phyloP scores from a whole-genome alignment of 2,888 invertebrate species.

The Epinotia brunnichana region DNA sequence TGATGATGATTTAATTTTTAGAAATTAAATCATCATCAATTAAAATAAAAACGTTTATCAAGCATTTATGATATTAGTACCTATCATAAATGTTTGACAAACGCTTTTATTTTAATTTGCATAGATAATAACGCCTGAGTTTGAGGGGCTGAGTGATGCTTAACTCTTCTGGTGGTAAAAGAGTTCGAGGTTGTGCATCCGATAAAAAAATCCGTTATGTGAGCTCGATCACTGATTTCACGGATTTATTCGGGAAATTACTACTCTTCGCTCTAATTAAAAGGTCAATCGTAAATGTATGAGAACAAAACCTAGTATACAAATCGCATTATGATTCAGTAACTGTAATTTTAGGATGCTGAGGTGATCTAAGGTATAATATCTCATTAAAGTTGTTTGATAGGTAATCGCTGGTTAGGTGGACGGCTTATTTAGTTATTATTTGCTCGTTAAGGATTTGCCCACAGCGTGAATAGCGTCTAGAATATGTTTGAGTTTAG shows the following conservation, averaged over 20 bases:
- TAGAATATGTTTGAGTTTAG: conserved; percentile 27
- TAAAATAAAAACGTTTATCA: too few species aligned
- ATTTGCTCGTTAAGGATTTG: conserved; percentile 46
- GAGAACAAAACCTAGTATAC: conserved; percentile 13
- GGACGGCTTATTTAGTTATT: conserved; percentile 42
- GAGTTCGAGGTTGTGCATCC: conserved; percentile 8
- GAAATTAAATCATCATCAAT: too few species aligned
- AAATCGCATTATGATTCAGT: conserved; percentile 24
- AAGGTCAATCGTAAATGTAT: conserved; percentile 22
- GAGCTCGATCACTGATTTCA: conserved; percentile 17
- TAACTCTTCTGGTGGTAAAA: conserved; percentile 9
- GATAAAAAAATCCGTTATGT: conserved; percentile 34
- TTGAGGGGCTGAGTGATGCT: neutral
- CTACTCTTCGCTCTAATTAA: conserved; percentile 55
- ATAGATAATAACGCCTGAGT: neutral
- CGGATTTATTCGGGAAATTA: conserved; percentile 48
- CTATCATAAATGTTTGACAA: too few species aligned
- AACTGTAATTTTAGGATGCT: conserved; percentile 5
- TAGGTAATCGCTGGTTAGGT: conserved; percentile 33
- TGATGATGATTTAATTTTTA: too few species aligned
- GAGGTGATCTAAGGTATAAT: neutral
- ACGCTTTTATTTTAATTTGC: too few species aligned
- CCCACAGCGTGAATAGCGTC: conserved; percentile 34
- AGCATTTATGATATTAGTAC: too few species aligned
- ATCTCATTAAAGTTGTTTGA: conserved; percentile 23